Evolutionary conservation across 2,113 vertebrate genomes (phyloP), one percentile per base, ranked within the genome.

Genomic region (Coracopsis vasa): DNA sequence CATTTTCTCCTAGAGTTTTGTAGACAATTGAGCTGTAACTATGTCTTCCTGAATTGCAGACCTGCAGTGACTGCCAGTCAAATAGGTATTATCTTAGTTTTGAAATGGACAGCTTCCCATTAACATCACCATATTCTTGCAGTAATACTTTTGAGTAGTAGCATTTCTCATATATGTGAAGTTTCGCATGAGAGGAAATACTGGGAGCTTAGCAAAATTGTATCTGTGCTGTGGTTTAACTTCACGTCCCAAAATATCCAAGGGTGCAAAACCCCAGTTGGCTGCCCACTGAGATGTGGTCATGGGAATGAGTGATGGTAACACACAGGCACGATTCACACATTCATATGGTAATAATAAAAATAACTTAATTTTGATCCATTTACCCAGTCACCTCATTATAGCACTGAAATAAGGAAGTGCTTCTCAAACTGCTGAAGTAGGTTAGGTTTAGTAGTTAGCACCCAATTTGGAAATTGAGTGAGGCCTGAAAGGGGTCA

Each of bases 301-400:
- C 28, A 4, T 10, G 20, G 11, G 7, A 47, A 18, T 2, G 2
- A 28, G 6, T 66, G 16, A 69, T 28, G 17, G 23, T 47, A 65
- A 74, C 20, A 60, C 14, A 28, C 5, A 21, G 35, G 18, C 24
- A 35, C 0, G 0, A 28, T n/a, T 94, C 45, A 58, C 23, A 13
- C 2, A 1, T 44, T 71, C 8, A 8, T 61, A 37, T 16, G 35
- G 58, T 7, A 21, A 35, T 58, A 35, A 58, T 58, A 35, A 58
- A 35, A n/a, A 13, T 53, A 66, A 75, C 31, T 64, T 79, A 12
- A 42, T 88, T 92, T 75, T 88, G 4, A 77, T 80, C 33, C 16
- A 28, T 44, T 82, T 88, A 23, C 31, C 10, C 12, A 69, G 35
- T 13, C 4, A 7, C 10, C 86, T 80, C 51, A 41, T 44, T 56